Evolutionary conservation across 2,888 invertebrate species (phyloP), one percentile per base, ranked within the genome.

Genomic region (Zelleria hepariella): DNA sequence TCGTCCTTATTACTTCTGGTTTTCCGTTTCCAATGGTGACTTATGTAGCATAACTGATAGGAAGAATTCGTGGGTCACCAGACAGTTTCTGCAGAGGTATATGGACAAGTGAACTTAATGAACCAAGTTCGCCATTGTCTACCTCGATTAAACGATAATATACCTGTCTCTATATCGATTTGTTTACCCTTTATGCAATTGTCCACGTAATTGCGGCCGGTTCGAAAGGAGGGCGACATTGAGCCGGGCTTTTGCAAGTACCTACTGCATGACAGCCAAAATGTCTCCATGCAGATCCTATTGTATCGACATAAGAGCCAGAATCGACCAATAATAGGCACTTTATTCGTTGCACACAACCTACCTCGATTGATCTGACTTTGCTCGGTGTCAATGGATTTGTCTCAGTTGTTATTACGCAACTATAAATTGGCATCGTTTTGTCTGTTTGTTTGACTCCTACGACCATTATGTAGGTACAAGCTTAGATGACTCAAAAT

Each of bases 161-260:
- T 42, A 15, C 32, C 32, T 42, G 32, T 42, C 32, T 42, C 10
- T 42, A 1, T 82, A 80, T 59, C 53, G 80, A 79, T 60, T 62
- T 77, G 73, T 80, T 77, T 80, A 48, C 24, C 51, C 42, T 51
- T 51, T 82, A 57, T 68, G 68, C 63, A 67, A 68, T 70, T 79
- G 80, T 82, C 78, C 75, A 80, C 74, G 77, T 80, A 79, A 79
- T 81, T 77, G 76, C 73, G 72, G 69, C 75, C 75, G 62, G 73
- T 78, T 80, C 78, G 84, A 87, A 88, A 88, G 87, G 87, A 73
- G 87, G 84, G 76, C 86, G 81, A 74, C 86, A 86, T 86, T 87
- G 86, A 86, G 72, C 74, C 77, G 77, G 80, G 78, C 80, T 82
- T 77, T 85, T 85, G 84, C 32, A 42, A 79, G 32, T 10, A 42